Conservation (phyloP, 2,113 vertebrate genomes). For the Synchiropus splendidus region DNA sequence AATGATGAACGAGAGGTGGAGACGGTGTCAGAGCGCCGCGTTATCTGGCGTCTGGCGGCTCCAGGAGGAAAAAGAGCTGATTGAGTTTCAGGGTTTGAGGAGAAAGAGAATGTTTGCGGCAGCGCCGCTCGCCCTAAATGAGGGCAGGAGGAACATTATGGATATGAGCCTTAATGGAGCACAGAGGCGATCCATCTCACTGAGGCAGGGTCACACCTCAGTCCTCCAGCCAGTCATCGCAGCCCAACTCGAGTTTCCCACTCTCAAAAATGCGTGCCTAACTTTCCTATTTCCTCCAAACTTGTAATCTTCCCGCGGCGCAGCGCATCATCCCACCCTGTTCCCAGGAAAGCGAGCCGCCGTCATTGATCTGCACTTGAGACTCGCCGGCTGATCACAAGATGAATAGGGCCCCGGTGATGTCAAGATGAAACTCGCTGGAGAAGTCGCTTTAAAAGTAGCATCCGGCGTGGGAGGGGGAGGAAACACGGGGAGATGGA, state of each 20-base stretch:
- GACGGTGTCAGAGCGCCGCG: slow-evolving; percentile 51
- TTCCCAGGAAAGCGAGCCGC: slow-evolving; percentile 6
- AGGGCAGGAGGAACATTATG: slow-evolving; percentile 51
- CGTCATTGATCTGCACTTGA: slow-evolving; percentile 33
- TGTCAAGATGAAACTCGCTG: slow-evolving; percentile 29
- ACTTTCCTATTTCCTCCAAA: not conserved
- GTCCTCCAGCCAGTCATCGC: slow-evolving; percentile 6
- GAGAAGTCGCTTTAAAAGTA: slow-evolving; percentile 17
- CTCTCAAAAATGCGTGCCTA: no score
- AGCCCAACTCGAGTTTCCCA: not conserved
- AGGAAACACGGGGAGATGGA: slow-evolving; percentile 12
- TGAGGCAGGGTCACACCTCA: slow-evolving; percentile 29
- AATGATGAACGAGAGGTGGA: slow-evolving; percentile 56
- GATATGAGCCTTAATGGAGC: slow-evolving; percentile 49
- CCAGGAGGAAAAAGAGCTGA: slow-evolving; percentile 27
- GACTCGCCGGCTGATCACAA: slow-evolving; percentile 29
- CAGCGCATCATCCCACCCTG: slow-evolving; percentile 9
- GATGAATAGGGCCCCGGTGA: slow-evolving; percentile 28
- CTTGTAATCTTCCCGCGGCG: no score
- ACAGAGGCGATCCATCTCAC: slow-evolving; percentile 12
- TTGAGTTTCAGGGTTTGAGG: slow-evolving; percentile 4
- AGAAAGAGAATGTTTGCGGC: slow-evolving; percentile 18
- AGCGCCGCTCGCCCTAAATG: slow-evolving; percentile 40
- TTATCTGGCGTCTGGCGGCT: slow-evolving; percentile 43
- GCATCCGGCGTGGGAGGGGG: slow-evolving; percentile 15